These are phyloP conservation scores for Sceloporus undulatus DNA, from an alignment of 2,113 vertebrate species.

Conservation along the genomic window DNA sequence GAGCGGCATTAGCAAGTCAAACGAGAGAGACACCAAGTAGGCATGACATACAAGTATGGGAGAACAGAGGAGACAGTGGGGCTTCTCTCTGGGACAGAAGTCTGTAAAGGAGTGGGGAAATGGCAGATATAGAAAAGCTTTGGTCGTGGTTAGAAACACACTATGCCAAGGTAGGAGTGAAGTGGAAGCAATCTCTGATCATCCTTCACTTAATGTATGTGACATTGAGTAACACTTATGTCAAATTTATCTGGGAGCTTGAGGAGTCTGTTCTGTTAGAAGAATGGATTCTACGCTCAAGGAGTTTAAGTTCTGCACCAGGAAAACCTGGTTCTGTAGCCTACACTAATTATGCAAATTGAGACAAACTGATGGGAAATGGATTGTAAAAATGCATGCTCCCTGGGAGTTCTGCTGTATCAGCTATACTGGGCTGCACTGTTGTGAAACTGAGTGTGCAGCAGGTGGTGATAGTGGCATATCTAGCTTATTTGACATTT, in stretches of 20 bases:
- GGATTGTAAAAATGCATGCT: no score
- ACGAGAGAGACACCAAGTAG: constrained; percentile 3
- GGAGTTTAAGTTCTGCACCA: neutral
- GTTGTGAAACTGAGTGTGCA: neutral
- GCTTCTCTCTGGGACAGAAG: neutral
- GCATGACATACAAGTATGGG: neutral
- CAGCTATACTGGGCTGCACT: neutral
- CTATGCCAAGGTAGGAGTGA: neutral
- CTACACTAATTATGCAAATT: neutral
- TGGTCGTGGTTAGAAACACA: neutral
- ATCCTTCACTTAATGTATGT: neutral
- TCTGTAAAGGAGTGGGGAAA: neutral
- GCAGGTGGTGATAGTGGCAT: no score
- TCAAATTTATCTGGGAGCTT: neutral
- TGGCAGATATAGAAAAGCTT: neutral
- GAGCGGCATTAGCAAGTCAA: constrained; percentile 36
- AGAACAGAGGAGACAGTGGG: neutral
- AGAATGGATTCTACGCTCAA: neutral
- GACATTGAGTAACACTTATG: neutral
- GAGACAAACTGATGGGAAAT: neutral
- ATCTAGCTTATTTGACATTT: no score
- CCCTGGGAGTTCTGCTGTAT: no score
- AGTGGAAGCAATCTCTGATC: neutral
- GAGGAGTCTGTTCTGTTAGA: neutral
- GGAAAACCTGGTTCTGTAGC: neutral